A percentile compares a stretch with the other conserved stretches of the same genome.
Evolutionary conservation across 1,140 invertebrate genomes (phyloP).

Genomic region (Pseudobourletiella spinata): DNA sequence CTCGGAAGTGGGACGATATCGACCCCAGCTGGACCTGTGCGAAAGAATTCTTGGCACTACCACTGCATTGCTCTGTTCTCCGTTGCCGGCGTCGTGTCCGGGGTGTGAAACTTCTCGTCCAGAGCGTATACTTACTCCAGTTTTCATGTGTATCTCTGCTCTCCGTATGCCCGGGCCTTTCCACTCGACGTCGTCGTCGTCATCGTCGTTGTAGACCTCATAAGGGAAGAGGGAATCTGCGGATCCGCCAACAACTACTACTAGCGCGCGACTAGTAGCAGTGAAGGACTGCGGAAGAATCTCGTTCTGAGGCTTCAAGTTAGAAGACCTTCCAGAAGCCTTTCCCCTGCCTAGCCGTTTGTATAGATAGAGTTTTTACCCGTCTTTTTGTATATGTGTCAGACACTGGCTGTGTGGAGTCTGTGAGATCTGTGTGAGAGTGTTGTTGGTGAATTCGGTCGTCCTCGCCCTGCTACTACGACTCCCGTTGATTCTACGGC

Average conservation of each 20-base stretch:
- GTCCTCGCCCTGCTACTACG: background rate
- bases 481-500: background rate
- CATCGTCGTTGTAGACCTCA: background rate
- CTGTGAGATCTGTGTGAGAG: background rate
- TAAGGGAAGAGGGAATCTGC: background rate
- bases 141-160: too few relatives aligned
- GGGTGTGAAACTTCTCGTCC: too few relatives aligned
- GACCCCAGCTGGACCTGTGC: background rate
- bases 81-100: background rate
- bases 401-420: background rate
- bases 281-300: background rate
- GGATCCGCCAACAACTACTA: too few relatives aligned
- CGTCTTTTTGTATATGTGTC: too few relatives aligned
- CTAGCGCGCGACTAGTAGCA: background rate
- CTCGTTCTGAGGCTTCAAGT: background rate
- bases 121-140: too few relatives aligned
- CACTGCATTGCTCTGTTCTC: background rate
- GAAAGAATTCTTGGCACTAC: background rate
- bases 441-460: background rate
- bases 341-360: background rate
- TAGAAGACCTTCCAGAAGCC: background rate
- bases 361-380: too few relatives aligned
- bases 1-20: background rate
- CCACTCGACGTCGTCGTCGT: background rate
- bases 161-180: background rate